Evolutionary conservation across 2,888 invertebrate species (phyloP), one percentile per base, ranked within the genome.

Genomic region (Cataglyphis albicans): DNA sequence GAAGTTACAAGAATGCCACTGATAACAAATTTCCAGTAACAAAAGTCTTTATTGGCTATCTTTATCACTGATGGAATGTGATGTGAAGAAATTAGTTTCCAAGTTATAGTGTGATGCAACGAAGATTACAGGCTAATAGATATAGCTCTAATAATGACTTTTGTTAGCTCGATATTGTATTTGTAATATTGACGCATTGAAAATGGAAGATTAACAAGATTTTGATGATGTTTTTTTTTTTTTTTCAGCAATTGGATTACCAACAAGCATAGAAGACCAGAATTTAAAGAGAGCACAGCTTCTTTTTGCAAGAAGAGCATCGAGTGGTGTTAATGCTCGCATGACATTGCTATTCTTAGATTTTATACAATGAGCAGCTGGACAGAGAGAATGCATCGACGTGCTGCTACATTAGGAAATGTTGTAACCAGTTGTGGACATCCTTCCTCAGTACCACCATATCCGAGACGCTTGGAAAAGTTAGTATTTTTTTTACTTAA

Each of bases 341-440:
- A 59, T 72, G 38, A 18, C 29, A 41, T 61, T 72, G 72, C 52
- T 64, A 72, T 83, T 38, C 48, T 82, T 76, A 73, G 44, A 76
- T 68, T 75, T 81, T 68, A 70, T 88, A 91, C 89, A 94, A 98
- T 98, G 98, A 97, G 97, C 95, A 98, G 97, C 95, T 98, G 98
- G 98, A 98, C 98, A 93, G 97, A 98, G 95, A 97, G 98, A 95
- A 98, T 98, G 97, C 98, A 98, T 95, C 96, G 98, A 94, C 97
- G 98, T 95, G 98, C 98, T 93, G 98, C 98, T 95, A 98, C 98
- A 93, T 96, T 98, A 93, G 97, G 98, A 95, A 98, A 97, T 95
- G 98, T 98, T 93, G 98, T 98, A 92, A 98, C 98, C 91, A 98
- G 98, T 92, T 98, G 98, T 95, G 98, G 98, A 87, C 98, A 98